Evolutionary conservation across 2,888 invertebrate genomes (phyloP).

Genomic region (Torymus auratus): DNA sequence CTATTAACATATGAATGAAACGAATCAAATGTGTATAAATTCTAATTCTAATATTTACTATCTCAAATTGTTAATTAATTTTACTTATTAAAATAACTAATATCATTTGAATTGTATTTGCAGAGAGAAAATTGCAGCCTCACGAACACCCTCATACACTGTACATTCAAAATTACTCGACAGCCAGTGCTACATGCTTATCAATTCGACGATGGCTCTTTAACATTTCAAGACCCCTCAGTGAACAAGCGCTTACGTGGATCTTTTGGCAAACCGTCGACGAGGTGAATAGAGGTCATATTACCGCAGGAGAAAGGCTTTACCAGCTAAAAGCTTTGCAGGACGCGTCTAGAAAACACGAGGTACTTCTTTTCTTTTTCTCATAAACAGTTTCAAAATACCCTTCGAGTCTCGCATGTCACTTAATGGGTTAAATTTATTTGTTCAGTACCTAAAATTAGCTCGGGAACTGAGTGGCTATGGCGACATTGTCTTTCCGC

Average conservation of each 20-base stretch:
- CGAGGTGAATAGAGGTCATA: conserved; percentile 95
- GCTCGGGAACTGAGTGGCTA: conserved; percentile 94
- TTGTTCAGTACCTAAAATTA: conserved; percentile 84
- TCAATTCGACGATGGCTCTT: conserved; percentile 93
- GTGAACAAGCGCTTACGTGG: conserved; percentile 87
- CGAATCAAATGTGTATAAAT: no score
- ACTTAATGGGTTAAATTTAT: conserved; percentile 16
- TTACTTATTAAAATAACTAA: not conserved
- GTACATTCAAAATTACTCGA: conserved; percentile 99
- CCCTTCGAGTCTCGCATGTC: not conserved
- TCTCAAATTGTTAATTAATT: not conserved
- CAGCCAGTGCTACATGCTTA: conserved; percentile 96
- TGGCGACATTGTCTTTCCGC: conserved; percentile 95
- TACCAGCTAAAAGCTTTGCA: conserved; percentile 98
- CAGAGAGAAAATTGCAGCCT: conserved; percentile 94
- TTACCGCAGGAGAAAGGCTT: conserved; percentile 91
- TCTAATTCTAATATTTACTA: no score
- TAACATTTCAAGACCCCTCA: conserved; percentile 83
- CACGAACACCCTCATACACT: conserved; percentile 97
- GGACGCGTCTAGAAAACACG: conserved; percentile 89
- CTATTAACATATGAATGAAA: no score
- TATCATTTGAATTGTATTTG: conserved; percentile 63
- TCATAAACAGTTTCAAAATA: not conserved
- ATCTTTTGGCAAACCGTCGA: conserved; percentile 97
- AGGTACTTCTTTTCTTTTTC: conserved; percentile 76